Base-by-base conservation (phyloP, 1,140 invertebrate genomes). In the Drosophila tropicalis region DNA sequence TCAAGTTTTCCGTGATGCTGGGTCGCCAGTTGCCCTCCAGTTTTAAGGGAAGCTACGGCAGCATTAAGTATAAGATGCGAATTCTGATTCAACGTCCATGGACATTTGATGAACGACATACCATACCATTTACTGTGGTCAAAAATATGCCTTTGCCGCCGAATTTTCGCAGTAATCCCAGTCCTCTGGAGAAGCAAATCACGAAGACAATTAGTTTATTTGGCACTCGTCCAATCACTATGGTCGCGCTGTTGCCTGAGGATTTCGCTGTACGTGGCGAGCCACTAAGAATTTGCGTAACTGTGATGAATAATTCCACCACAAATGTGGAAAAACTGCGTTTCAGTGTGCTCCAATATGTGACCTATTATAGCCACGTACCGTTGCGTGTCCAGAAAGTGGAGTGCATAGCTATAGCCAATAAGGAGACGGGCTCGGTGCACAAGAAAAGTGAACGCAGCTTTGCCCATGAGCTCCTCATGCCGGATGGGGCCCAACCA, bases 51-150 rank as follows among this genome's bases (percentile, higher is more conserved):
- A 91, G 79, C 32, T 80, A 92, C 51, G 91, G 91, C 54, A 89
- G 79, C 13, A 92, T 92, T 51, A 92, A 92, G 63, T 92, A 92
- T 69, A 91, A 91, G 72, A 81, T 92, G 74, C 81, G 91, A n/a
- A 61, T 92, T 13, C 76, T 91, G 6, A 90, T 92, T 6, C 91
- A 91, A 56, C 62, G 82, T 1, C 86, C 91, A 6, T 92, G 91
- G 91, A 90, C 86, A 1, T 91, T 92, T 15, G 90, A 92, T 55
- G 87, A 92, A 54, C 80, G 85, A 5, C 85, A 92, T 57, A 84
- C 75, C 3, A 90, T 92, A 55, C 90, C 84, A 6, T 72, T 92
- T 32, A 90, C 79, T 15, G 77, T 92, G 51, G 76, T 91, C 29
- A 91, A 91, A 66, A 69, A 84, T 19, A 81, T 90, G 74, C 83